Percentiles rank a stretch among this genome's conserved stretches.
Evolutionary conservation across 2,113 vertebrate species (phyloP).

Genomic region (Pelvicachromis taeniatus): DNA sequence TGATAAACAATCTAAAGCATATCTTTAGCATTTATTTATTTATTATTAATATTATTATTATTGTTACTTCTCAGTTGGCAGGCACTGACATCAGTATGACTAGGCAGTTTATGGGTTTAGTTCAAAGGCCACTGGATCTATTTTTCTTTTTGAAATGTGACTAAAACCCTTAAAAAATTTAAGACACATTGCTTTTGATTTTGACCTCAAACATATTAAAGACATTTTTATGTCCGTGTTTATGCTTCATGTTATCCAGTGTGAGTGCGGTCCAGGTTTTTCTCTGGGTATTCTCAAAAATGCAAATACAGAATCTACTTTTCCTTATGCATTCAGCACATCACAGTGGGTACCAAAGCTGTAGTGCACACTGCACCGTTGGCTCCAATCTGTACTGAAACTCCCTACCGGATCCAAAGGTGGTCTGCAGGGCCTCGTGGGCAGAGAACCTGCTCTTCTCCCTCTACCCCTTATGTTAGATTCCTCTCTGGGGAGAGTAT

Average conservation of each 20-base stretch:
- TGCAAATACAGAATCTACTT: not conserved
- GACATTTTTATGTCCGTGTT: not conserved
- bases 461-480: constrained; percentile 26
- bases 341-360: not conserved
- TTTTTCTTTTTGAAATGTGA: not conserved
- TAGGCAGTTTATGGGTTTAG: not conserved
- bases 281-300: not conserved
- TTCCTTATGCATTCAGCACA: not conserved
- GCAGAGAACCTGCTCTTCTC: constrained; percentile 19
- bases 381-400: not conserved
- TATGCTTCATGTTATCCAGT: not conserved
- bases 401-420: not conserved
- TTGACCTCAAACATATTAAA: not conserved
- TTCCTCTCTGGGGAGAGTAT: constrained; percentile 25
- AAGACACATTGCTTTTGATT: not conserved
- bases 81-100: not conserved
- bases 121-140: not conserved
- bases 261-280: not conserved
- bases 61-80: not conserved
- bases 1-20: not conserved
- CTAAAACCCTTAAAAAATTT: not conserved
- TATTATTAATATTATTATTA: not conserved
- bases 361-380: not conserved
- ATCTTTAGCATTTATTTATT: not conserved
- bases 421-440: constrained; percentile 7